Percentiles rank a stretch among this genome's conserved stretches.
These are phyloP conservation scores for Carcina quercana DNA, from an alignment of 2,888 invertebrate species.

Conservation along the genomic window DNA sequence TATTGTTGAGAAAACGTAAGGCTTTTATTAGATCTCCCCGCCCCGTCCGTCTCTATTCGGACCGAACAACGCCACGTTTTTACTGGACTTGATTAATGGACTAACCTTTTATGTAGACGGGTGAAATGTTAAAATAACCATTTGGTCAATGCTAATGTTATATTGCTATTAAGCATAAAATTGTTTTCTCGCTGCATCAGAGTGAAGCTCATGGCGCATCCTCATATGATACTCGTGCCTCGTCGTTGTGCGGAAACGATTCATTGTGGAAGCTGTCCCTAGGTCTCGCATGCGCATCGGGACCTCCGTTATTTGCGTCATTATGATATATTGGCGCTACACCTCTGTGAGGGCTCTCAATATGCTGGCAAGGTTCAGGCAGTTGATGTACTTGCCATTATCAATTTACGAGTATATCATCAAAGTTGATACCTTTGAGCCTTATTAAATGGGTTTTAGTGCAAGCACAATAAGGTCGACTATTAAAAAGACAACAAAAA, in stretches of 20 bases:
- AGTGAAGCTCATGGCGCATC: too few species aligned
- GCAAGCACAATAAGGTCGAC: too few species aligned
- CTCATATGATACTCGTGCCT: too few species aligned
- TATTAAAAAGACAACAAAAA: slow-evolving; percentile 28
- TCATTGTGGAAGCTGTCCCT: slow-evolving; percentile 51
- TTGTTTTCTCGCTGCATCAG: slow-evolving; percentile 30
- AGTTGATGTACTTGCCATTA: too few species aligned
- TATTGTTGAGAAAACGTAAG: slow-evolving; percentile 26
- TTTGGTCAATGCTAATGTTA: too few species aligned
- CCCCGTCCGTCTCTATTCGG: slow-evolving; percentile 4
- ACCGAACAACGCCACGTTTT: slow-evolving; percentile 15
- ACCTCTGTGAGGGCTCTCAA: slow-evolving; percentile 39
- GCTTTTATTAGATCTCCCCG: slow-evolving; percentile 31
- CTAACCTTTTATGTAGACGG: slow-evolving; percentile 1
- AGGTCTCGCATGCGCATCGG: slow-evolving; percentile 36
- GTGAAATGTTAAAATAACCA: too few species aligned
- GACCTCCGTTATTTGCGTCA: slow-evolving; percentile 46
- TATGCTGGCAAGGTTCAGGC: slow-evolving; percentile 13
- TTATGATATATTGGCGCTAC: slow-evolving; percentile 51
- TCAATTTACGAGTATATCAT: too few species aligned
- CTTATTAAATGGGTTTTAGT: too few species aligned
- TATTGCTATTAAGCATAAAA: slow-evolving; percentile 31
- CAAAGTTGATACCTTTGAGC: too few species aligned
- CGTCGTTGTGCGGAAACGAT: slow-evolving; percentile 57
- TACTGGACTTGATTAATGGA: slow-evolving; percentile 21